Evolutionary conservation across 2,797 vertebrate species (phyloP).

Genomic region (Psittacula echo): DNA sequence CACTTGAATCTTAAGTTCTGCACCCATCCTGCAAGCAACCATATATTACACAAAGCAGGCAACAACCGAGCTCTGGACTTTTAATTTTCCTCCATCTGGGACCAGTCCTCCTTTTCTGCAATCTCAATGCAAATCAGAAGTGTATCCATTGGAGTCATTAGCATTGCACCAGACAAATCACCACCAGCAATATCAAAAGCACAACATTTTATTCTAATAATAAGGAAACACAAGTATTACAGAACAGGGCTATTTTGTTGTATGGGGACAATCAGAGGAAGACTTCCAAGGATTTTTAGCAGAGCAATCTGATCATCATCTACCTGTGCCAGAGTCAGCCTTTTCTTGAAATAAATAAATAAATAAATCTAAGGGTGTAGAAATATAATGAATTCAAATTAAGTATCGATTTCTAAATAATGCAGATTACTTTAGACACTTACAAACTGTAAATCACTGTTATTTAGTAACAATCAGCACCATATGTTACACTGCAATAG

Average conservation of each 20-base stretch:
- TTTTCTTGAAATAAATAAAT: conserved; percentile 30
- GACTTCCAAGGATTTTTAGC: background rate
- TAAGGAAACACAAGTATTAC: conserved; percentile 23
- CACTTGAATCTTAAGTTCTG: conserved; percentile 46
- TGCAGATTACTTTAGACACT: conserved; percentile 52
- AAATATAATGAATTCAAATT: conserved; percentile 69
- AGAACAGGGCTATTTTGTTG: background rate
- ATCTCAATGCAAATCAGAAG: conserved; percentile 51
- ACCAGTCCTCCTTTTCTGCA: conserved; percentile 52
- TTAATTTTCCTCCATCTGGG: conserved; percentile 45
- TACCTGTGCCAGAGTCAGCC: conserved; percentile 27
- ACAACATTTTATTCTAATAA: conserved; percentile 20
- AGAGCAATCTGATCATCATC: background rate
- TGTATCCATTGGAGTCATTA: conserved; percentile 52
- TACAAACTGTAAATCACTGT: conserved; percentile 60
- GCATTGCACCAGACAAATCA: conserved; percentile 55
- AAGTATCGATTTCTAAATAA: conserved; percentile 66
- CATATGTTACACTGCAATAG: background rate
- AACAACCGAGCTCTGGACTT: conserved; percentile 36
- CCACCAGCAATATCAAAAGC: conserved; percentile 36
- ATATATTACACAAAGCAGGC: conserved; percentile 43
- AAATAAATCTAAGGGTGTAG: background rate
- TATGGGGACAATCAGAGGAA: background rate
- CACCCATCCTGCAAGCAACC: conserved; percentile 41
- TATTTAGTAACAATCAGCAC: conserved; percentile 50